Conservation (phyloP, 2,797 vertebrate genomes). For the Stomatorhinus walkeri region DNA sequence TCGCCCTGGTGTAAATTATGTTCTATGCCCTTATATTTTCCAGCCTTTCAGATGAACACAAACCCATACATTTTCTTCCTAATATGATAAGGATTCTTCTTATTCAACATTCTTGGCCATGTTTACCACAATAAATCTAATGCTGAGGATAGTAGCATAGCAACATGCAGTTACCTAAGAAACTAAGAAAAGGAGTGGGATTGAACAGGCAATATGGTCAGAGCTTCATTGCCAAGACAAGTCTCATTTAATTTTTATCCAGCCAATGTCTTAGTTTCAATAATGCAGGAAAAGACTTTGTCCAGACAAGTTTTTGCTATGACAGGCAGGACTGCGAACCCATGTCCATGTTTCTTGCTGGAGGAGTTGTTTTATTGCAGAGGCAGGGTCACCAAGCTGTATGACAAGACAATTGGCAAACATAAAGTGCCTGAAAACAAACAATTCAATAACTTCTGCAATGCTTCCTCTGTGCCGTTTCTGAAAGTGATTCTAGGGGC, state of each 20-base stretch:
- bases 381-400: background rate
- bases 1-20: background rate
- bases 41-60: background rate
- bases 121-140: background rate
- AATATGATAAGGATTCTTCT: background rate
- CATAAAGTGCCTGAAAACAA: background rate
- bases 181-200: background rate
- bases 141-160: background rate
- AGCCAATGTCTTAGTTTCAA: background rate
- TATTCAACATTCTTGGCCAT: background rate
- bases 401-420: background rate
- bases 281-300: background rate
- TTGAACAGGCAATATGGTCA: background rate
- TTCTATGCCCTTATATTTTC: background rate
- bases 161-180: background rate
- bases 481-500: background rate
- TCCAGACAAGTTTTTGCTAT: background rate
- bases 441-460: background rate
- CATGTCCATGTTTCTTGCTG: background rate
- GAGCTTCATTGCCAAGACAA: background rate
- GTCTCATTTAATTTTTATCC: background rate
- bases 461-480: background rate
- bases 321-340: background rate
- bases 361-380: background rate
- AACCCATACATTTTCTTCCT: background rate